phyloP scores from a whole-genome alignment of 1,140 invertebrate genomes.

The Cotesia vestalis region DNA sequence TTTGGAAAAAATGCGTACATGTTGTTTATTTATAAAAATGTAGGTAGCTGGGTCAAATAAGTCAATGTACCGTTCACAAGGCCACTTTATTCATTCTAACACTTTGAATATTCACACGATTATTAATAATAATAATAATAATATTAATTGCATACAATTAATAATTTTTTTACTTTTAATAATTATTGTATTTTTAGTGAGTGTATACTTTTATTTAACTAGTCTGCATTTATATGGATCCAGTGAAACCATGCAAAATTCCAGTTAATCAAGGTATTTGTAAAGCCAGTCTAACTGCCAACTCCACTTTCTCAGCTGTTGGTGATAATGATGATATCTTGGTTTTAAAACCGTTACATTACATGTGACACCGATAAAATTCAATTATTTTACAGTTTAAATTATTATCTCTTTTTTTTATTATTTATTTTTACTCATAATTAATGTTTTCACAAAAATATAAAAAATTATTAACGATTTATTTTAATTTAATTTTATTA shows the following conservation, averaged over 20 bases:
- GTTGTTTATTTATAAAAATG: constrained; percentile 32
- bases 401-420: no score
- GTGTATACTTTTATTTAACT: no score
- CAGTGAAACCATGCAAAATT: background rate
- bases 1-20: constrained; percentile 20
- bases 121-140: no score
- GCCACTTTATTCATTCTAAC: constrained; percentile 11
- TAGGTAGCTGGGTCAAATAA: constrained; percentile 52
- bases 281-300: constrained; percentile 11
- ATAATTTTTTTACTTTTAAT: no score
- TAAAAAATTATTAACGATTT: no score
- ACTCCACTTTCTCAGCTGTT: constrained; percentile 21
- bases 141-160: no score
- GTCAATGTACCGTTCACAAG: constrained; percentile 42
- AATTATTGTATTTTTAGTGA: no score
- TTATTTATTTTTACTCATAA: no score
- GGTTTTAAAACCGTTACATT: background rate
- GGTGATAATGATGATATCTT: constrained; percentile 21
- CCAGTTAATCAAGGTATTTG: background rate
- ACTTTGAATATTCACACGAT: no score
- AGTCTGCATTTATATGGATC: background rate
- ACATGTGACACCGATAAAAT: constrained; percentile 5
- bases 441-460: no score
- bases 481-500: no score
- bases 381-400: background rate